phyloP scores from a whole-genome alignment of 2,797 vertebrate species.

The Labroides dimidiatus region DNA sequence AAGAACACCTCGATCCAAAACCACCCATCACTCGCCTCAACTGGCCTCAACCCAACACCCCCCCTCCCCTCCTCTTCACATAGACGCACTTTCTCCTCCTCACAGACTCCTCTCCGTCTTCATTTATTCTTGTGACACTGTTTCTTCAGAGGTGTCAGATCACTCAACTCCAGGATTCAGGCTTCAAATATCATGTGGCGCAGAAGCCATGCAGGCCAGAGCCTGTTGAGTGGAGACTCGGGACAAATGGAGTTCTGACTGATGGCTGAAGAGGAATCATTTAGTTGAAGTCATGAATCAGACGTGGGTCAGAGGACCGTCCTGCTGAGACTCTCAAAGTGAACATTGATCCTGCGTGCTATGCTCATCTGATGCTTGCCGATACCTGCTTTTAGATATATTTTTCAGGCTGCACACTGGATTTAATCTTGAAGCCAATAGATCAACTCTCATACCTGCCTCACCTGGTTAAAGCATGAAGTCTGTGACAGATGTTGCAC shows the following conservation, averaged over 20 bases:
- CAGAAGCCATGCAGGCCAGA: constrained; percentile 8
- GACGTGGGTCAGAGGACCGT: not conserved
- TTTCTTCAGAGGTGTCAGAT: constrained; percentile 26
- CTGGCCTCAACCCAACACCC: constrained; percentile 21
- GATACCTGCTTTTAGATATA: not conserved
- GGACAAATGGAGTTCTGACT: constrained; percentile 12
- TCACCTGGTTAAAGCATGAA: no score
- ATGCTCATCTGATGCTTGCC: constrained; percentile 1
- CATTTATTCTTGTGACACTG: constrained; percentile 35
- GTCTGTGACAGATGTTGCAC: no score
- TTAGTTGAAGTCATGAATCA: constrained; percentile 22
- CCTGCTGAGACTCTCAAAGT: constrained; percentile 7
- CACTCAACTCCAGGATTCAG: constrained; percentile 18
- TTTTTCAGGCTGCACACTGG: not conserved
- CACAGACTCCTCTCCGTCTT: constrained; percentile 7
- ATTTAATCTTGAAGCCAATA: constrained; percentile 6
- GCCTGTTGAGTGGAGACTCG: not conserved
- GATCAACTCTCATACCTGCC: no score
- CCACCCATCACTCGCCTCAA: constrained; percentile 37
- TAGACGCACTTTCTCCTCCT: constrained; percentile 17
- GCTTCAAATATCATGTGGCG: constrained; percentile 18
- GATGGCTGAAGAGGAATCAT: constrained; percentile 30
- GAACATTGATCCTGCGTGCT: constrained; percentile 7
- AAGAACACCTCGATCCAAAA: constrained; percentile 35
- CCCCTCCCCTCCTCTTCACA: constrained; percentile 1